Evolutionary conservation across 1,140 invertebrate genomes (phyloP).

Genomic region (Drosophila orena): DNA sequence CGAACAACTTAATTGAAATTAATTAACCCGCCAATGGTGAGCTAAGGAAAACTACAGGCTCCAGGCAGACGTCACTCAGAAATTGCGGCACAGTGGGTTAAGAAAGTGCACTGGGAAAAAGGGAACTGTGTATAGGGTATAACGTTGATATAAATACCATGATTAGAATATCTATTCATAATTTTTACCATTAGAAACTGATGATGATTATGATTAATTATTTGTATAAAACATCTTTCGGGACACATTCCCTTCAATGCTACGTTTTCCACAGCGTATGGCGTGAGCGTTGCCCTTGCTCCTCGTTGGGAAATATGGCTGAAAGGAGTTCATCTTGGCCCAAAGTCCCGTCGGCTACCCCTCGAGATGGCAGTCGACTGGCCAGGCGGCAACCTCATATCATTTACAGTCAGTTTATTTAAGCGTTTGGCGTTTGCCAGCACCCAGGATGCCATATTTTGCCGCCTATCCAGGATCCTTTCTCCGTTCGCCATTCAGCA

Average conservation of each 20-base stretch:
- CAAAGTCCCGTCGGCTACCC: not conserved
- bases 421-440: constrained; percentile 47
- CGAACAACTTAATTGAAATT: constrained; percentile 42
- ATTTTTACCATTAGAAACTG: too few relatives aligned
- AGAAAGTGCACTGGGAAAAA: not conserved
- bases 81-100: not conserved
- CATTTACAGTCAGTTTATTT: constrained; percentile 72
- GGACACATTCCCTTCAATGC: too few relatives aligned
- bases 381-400: constrained; percentile 51
- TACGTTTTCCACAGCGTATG: not conserved
- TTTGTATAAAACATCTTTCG: too few relatives aligned
- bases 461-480: constrained; percentile 8
- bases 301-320: constrained; percentile 7
- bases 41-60: constrained; percentile 3
- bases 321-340: constrained; percentile 16
- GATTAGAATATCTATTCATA: too few relatives aligned
- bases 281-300: constrained; percentile 4
- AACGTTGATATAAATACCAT: too few relatives aligned
- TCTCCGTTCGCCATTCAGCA: not conserved
- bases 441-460: constrained; percentile 48
- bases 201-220: too few relatives aligned
- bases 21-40: constrained; percentile 31
- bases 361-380: constrained; percentile 8
- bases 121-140: not conserved
- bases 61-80: constrained; percentile 18